Evolutionary conservation across 1,140 invertebrate genomes (phyloP).

Genomic region (Metopolophium dirhodum): DNA sequence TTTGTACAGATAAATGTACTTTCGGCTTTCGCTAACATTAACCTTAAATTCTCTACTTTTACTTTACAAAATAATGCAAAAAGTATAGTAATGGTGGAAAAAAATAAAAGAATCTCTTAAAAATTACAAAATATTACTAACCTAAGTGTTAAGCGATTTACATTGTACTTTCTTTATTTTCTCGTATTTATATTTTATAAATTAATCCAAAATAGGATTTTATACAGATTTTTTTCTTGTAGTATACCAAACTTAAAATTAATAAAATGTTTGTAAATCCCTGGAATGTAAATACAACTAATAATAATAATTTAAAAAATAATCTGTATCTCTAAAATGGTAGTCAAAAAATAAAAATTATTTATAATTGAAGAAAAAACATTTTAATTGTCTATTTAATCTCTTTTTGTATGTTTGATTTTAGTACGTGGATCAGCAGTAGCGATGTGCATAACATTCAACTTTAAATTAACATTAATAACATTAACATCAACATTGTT

Average conservation of each 20-base stretch:
- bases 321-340: not conserved
- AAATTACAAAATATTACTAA: constrained; percentile 13
- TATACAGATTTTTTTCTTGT: not conserved
- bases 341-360: not conserved
- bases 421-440: constrained; percentile 38
- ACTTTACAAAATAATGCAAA: constrained; percentile 8
- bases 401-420: not conserved
- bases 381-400: not conserved
- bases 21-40: not conserved
- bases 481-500: constrained; percentile 20
- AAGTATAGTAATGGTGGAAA: not conserved
- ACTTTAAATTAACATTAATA: not conserved
- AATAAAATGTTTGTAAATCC: not conserved
- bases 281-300: not conserved
- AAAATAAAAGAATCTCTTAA: not conserved
- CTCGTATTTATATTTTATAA: not conserved
- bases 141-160: not conserved
- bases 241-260: not conserved
- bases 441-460: not conserved
- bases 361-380: not conserved
- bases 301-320: not conserved
- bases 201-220: not conserved
- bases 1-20: constrained; percentile 9
- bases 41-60: not conserved
- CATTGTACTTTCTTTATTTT: not conserved